Evolutionary conservation across 2,797 vertebrate species (phyloP).

Genomic region (Alexandromys oeconomus): DNA sequence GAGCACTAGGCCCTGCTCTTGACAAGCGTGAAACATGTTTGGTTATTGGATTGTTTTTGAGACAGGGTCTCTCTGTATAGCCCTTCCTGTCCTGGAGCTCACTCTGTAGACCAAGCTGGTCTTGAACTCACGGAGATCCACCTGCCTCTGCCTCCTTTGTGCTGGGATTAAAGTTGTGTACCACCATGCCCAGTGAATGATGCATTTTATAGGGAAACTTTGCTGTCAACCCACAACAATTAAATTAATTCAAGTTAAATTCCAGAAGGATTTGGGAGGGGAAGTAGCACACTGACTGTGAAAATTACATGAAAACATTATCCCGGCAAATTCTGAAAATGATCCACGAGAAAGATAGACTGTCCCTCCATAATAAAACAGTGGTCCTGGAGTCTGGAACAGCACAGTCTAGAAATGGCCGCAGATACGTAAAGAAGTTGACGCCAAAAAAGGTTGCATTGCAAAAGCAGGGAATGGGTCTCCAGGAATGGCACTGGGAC

Average conservation of each 20-base stretch:
- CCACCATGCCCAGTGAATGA: not conserved
- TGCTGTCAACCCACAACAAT: not conserved
- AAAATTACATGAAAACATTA: not conserved
- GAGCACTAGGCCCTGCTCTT: not conserved
- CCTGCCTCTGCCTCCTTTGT: not conserved
- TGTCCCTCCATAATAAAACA: not conserved
- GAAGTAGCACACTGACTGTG: not conserved
- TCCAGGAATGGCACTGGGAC: conserved; percentile 42
- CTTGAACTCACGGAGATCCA: not conserved
- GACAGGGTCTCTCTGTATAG: not conserved
- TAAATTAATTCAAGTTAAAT: conserved; percentile 9
- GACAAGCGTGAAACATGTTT: not conserved
- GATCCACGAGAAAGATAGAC: not conserved
- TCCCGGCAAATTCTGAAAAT: conserved; percentile 8
- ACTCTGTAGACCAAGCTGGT: not conserved
- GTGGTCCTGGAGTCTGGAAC: not conserved
- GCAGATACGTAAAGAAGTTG: not conserved
- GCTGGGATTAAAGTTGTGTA: not conserved
- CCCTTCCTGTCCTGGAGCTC: not conserved
- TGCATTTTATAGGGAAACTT: not conserved
- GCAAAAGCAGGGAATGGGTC: not conserved
- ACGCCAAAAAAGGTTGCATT: not conserved
- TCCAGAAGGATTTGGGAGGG: not conserved
- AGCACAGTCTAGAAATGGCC: conserved; percentile 41
- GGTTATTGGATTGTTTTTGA: not conserved